phyloP scores from a whole-genome alignment of 2,113 vertebrate genomes.

The Panthera tigris region DNA sequence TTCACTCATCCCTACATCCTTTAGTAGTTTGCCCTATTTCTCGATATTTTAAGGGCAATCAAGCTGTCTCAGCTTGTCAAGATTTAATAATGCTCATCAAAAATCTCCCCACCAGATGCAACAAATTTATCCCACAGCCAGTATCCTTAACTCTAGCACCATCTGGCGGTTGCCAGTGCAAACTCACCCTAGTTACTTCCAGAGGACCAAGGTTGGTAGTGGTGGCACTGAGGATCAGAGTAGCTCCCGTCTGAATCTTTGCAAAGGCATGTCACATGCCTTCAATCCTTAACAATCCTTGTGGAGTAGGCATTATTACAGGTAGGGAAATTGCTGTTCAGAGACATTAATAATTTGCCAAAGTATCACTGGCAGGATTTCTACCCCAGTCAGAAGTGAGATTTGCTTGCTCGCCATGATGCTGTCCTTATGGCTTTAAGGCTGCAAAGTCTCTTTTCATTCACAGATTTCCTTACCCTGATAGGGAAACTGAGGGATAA shows the following conservation, averaged over 20 bases:
- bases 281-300: not conserved
- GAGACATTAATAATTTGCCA: not conserved
- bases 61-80: not conserved
- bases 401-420: not conserved
- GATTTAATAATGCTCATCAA: not conserved
- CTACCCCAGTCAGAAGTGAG: not conserved
- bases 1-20: not conserved
- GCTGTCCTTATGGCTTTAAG: not conserved
- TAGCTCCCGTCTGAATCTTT: not conserved
- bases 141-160: conserved; percentile 56
- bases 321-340: not conserved
- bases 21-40: not conserved
- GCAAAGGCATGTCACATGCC: not conserved
- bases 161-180: conserved; percentile 61
- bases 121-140: not conserved
- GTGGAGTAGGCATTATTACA: not conserved
- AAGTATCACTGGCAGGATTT: not conserved
- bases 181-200: not conserved
- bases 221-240: not conserved
- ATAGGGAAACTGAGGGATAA: not conserved
- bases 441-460: not conserved
- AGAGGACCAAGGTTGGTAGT: not conserved
- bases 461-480: not conserved
- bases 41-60: conserved; percentile 1
- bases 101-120: not conserved